Evolutionary conservation across 2,797 vertebrate species (phyloP).

Genomic region (Mormyrus hasselquistii): DNA sequence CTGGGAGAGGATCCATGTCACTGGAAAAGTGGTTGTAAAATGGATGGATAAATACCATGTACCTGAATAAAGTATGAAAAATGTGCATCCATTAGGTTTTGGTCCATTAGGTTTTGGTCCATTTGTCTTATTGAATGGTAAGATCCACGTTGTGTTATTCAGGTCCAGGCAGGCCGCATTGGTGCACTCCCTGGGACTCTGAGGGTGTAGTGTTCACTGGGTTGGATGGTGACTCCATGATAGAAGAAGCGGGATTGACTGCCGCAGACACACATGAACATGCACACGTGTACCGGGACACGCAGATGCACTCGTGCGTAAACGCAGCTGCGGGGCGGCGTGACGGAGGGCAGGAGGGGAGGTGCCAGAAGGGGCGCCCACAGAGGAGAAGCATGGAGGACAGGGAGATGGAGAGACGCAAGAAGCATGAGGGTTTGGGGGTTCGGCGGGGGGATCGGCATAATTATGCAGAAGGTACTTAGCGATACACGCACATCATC

Average conservation of each 20-base stretch:
- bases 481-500: background rate
- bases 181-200: background rate
- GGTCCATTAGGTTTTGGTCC: background rate
- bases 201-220: constrained; percentile 23
- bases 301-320: background rate
- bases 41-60: background rate
- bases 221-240: background rate
- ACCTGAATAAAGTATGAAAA: background rate
- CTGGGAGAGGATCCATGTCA: background rate
- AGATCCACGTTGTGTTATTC: constrained; percentile 10
- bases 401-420: background rate
- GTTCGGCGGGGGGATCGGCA: background rate
- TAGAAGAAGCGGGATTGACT: constrained; percentile 20
- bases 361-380: background rate
- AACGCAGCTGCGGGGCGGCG: constrained; percentile 17
- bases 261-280: background rate
- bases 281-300: background rate
- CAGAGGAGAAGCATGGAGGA: background rate
- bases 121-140: background rate
- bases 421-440: background rate
- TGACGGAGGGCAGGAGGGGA: background rate
- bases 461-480: background rate
- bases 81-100: background rate
- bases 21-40: background rate
- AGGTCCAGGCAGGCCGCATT: constrained; percentile 15